Evolutionary conservation across 2,888 invertebrate genomes (phyloP).

Genomic region (Dioctria linearis): DNA sequence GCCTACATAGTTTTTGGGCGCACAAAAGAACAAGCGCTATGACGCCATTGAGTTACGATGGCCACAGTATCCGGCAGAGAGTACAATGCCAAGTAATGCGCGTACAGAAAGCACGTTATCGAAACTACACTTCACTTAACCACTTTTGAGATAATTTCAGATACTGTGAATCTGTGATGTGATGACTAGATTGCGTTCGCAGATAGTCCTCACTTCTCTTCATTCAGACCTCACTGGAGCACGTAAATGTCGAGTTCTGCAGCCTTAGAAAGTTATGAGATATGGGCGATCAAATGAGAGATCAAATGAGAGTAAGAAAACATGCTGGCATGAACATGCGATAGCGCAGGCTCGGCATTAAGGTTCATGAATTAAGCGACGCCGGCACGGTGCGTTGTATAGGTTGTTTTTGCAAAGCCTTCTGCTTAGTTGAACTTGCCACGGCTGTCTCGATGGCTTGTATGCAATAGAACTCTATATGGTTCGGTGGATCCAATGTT

Average conservation of each 20-base stretch:
- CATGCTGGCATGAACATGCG: slow-evolving; percentile 26
- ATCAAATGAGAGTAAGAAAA: slow-evolving; percentile 13
- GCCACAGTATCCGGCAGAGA: background rate
- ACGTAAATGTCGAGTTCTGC: slow-evolving; percentile 9
- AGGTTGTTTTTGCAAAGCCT: background rate
- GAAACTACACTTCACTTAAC: background rate
- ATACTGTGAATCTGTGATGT: background rate
- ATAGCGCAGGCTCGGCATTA: slow-evolving; percentile 35
- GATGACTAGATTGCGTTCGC: slow-evolving; percentile 5
- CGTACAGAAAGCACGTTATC: too few species aligned
- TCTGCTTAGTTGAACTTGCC: background rate
- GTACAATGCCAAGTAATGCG: background rate
- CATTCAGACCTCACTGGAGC: background rate
- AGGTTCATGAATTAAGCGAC: slow-evolving; percentile 44
- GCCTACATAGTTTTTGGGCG: slow-evolving; percentile 46
- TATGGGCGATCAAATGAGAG: slow-evolving; percentile 32
- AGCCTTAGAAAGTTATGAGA: slow-evolving; percentile 52
- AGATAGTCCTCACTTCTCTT: slow-evolving; percentile 1
- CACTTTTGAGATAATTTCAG: slow-evolving; percentile 13
- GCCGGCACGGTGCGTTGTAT: background rate
- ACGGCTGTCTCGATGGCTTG: background rate
- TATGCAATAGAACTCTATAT: background rate
- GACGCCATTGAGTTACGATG: slow-evolving; percentile 4
- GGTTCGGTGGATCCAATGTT: background rate
- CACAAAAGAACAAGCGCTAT: slow-evolving; percentile 28